phyloP scores from a whole-genome alignment of 1,140 invertebrate species.

The Drosophila pachea region DNA sequence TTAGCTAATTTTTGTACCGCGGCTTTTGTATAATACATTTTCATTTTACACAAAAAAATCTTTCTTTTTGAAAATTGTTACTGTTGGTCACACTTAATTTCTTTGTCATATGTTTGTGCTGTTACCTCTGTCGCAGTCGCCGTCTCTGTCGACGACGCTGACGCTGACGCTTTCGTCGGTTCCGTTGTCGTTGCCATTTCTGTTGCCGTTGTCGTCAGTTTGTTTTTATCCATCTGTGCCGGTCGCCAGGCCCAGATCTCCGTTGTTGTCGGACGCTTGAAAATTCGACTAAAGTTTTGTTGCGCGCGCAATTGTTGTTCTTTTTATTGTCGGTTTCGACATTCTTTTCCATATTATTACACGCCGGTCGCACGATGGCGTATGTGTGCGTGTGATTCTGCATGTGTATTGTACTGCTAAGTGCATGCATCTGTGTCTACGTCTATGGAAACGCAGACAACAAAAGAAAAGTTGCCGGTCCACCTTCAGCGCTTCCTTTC shows the following conservation, averaged over 20 bases:
- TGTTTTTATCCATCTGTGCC: constrained; percentile 47
- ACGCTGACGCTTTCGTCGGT: constrained; percentile 8
- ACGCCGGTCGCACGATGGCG: constrained; percentile 44
- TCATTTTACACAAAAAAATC: not conserved
- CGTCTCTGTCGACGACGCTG: not conserved
- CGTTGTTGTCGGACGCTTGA: constrained; percentile 24
- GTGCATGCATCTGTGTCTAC: constrained; percentile 18
- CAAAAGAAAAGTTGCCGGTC: constrained; percentile 64
- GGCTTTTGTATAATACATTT: not conserved
- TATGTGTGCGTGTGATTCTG: constrained; percentile 14
- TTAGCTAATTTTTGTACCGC: not conserved
- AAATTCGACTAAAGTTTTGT: constrained; percentile 40
- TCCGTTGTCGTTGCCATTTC: constrained; percentile 1
- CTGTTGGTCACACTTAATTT: constrained; percentile 18
- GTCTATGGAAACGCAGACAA: constrained; percentile 59
- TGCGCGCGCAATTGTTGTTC: constrained; percentile 45
- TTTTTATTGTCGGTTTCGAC: constrained; percentile 18
- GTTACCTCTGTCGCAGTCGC: constrained; percentile 5
- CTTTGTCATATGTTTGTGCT: constrained; percentile 29
- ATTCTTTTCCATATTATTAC: constrained; percentile 29
- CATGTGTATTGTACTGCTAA: constrained; percentile 9
- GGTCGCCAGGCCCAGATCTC: constrained; percentile 33
- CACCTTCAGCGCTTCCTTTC: constrained; percentile 41
- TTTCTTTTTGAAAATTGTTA: not conserved
- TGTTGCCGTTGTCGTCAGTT: constrained; percentile 17